Evolutionary conservation across 2,888 invertebrate genomes (phyloP).

Genomic region (Rugalucina vietnamica): DNA sequence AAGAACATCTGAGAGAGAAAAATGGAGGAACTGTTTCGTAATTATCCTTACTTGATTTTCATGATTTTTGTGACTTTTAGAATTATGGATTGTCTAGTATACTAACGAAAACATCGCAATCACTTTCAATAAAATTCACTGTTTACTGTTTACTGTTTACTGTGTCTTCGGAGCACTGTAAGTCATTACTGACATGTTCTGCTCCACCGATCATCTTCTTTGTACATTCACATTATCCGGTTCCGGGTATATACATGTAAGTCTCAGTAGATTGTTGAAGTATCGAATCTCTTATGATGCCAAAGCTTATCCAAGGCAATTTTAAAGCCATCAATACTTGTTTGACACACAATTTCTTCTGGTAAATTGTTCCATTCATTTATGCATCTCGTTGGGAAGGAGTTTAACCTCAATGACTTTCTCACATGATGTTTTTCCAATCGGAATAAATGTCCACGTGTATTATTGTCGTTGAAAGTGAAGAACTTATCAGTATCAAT

Average conservation of each 20-base stretch:
- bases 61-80: too few relatives aligned
- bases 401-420: not conserved
- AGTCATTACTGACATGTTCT: not conserved
- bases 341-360: not conserved
- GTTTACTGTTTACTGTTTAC: not conserved
- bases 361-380: not conserved
- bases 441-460: conserved; percentile 8
- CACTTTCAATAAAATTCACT: too few relatives aligned
- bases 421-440: conserved; percentile 2
- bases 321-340: too few relatives aligned
- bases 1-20: too few relatives aligned
- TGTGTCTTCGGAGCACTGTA: not conserved
- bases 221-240: not conserved
- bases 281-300: not conserved
- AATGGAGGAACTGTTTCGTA: too few relatives aligned
- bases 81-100: too few relatives aligned
- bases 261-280: not conserved
- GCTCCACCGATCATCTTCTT: not conserved
- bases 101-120: too few relatives aligned
- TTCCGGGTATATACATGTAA: not conserved
- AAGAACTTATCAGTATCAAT: not conserved
- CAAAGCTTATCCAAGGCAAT: not conserved
- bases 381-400: conserved; percentile 2
- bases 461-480: not conserved
- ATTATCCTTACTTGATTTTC: too few relatives aligned